phyloP scores from a whole-genome alignment of 2,888 invertebrate genomes.

The Platypus cylindrus region DNA sequence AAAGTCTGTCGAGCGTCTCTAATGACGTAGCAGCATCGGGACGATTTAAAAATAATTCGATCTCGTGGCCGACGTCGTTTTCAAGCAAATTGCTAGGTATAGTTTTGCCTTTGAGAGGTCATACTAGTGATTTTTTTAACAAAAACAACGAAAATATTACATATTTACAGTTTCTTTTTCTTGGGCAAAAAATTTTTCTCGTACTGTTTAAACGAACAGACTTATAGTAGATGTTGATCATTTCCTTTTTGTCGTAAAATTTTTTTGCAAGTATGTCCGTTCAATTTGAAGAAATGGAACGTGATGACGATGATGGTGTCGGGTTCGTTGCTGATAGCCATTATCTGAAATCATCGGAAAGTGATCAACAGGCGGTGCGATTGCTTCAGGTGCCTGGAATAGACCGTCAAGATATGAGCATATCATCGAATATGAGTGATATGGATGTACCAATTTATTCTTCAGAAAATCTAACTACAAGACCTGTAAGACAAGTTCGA shows the following conservation, averaged over 20 bases:
- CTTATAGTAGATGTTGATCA: neutral
- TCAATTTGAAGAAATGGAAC: conserved; percentile 24
- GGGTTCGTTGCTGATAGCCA: conserved; percentile 44
- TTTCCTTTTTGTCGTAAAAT: neutral
- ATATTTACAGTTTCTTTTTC: neutral
- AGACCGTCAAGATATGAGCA: conserved; percentile 34
- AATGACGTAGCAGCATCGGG: conserved; percentile 18
- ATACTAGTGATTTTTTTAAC: conserved; percentile 9
- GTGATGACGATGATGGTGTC: conserved; percentile 36
- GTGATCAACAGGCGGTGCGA: conserved; percentile 30
- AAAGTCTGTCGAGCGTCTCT: conserved; percentile 11
- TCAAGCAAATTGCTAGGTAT: conserved; percentile 6
- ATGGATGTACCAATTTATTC: conserved; percentile 44
- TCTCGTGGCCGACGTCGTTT: conserved; percentile 22
- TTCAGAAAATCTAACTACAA: conserved; percentile 29
- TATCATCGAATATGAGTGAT: conserved; percentile 43
- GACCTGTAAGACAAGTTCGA: conserved; percentile 19
- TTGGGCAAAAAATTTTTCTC: too few species aligned
- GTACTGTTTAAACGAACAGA: too few species aligned
- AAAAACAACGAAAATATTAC: neutral
- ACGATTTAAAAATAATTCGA: conserved; percentile 26
- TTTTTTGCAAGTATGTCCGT: conserved; percentile 14
- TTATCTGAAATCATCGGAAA: conserved; percentile 36
- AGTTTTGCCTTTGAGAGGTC: conserved; percentile 18
- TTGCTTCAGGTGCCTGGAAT: conserved; percentile 36